A percentile compares a stretch with the other conserved stretches of the same genome.
Conservation (phyloP, 2,797 vertebrate species). For the Acomys russatus region DNA sequence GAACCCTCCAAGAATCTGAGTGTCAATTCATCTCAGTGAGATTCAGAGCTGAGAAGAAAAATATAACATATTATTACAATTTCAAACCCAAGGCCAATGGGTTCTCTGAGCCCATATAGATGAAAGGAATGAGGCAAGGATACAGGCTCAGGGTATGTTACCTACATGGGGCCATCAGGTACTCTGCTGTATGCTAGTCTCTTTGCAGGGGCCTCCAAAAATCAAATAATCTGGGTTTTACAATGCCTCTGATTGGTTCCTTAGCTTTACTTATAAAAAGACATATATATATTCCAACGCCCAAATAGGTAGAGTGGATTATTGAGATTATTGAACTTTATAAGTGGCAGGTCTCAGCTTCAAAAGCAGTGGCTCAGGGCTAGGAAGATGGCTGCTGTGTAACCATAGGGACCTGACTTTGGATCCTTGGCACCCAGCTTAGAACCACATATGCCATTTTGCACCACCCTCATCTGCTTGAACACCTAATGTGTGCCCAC, state of each 20-base stretch:
- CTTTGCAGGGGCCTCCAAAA: not conserved
- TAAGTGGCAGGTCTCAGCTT: not conserved
- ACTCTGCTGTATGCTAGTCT: not conserved
- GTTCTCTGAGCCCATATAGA: not conserved
- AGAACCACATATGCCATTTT: not conserved
- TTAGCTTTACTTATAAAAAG: not conserved
- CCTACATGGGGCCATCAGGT: not conserved
- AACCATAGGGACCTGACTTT: not conserved
- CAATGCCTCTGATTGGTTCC: not conserved
- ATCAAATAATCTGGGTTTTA: not conserved
- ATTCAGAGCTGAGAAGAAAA: slow-evolving; percentile 34
- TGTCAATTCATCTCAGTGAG: not conserved
- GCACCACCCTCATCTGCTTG: no score
- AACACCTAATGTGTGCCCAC: not conserved
- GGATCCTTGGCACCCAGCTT: not conserved
- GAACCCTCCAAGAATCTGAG: not conserved
- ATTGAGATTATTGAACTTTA: not conserved
- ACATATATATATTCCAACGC: not conserved
- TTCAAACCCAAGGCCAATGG: not conserved
- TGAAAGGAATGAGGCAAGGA: not conserved
- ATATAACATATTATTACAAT: not conserved
- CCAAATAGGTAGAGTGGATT: not conserved
- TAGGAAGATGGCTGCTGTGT: not conserved
- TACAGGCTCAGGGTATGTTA: not conserved
- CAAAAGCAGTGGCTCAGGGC: not conserved